phyloP scores from a whole-genome alignment of 2,797 vertebrate species.

The Sus cebifrons region DNA sequence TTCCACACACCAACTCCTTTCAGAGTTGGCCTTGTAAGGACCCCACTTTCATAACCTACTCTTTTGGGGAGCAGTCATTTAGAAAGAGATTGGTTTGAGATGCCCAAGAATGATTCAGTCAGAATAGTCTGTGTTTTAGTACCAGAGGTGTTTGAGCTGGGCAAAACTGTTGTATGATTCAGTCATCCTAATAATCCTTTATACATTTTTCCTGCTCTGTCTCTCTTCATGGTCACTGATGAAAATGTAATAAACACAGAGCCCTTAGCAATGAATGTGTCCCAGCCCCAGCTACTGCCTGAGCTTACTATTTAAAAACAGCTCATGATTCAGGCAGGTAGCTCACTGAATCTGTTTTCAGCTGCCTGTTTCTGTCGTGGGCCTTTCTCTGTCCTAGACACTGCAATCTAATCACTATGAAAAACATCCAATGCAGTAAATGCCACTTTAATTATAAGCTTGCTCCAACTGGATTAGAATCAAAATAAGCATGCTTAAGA shows the following conservation, averaged over 20 bases:
- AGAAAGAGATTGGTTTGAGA: background rate
- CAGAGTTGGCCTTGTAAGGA: background rate
- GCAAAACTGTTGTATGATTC: background rate
- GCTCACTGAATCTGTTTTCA: background rate
- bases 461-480: conserved; percentile 78
- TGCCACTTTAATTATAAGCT: conserved; percentile 82
- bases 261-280: background rate
- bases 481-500: conserved; percentile 77
- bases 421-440: conserved; percentile 68
- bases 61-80: background rate
- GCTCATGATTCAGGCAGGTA: background rate
- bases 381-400: conserved; percentile 45
- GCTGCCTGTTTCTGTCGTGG: background rate
- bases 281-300: background rate
- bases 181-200: background rate
- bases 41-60: background rate
- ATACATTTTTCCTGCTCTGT: background rate
- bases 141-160: background rate
- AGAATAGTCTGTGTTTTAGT: background rate
- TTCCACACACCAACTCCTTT: background rate
- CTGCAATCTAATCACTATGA: conserved; percentile 73
- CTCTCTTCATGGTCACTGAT: conserved; percentile 57
- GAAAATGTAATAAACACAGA: conserved; percentile 12
- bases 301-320: background rate
- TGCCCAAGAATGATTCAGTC: background rate